These are phyloP conservation scores for Eilema sororculum DNA, from an alignment of 2,888 invertebrate species.

Conservation along the genomic window DNA sequence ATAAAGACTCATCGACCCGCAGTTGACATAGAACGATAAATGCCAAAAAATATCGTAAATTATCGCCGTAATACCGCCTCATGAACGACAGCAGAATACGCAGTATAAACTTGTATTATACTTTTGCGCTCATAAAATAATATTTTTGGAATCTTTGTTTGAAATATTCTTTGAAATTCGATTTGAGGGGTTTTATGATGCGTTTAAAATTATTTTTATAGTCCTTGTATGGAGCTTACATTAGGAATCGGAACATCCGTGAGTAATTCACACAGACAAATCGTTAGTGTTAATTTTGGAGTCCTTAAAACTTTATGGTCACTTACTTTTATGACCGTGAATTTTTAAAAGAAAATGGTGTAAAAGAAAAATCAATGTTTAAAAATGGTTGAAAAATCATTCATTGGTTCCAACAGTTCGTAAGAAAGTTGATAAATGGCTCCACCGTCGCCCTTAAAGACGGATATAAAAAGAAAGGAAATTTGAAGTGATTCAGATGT, in stretches of 20 bases:
- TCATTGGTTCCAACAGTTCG: too few species aligned
- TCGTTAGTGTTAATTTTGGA: slow-evolving; percentile 44
- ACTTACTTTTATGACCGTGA: slow-evolving; percentile 19
- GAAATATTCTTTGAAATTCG: slow-evolving; percentile 60
- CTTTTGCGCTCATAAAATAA: slow-evolving; percentile 69
- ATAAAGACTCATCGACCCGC: slow-evolving; percentile 71
- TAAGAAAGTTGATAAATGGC: too few species aligned
- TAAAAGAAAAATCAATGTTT: too few species aligned
- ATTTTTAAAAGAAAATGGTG: slow-evolving; percentile 11
- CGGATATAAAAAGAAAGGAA: too few species aligned
- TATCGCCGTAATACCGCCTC: slow-evolving; percentile 69
- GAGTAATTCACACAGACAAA: slow-evolving; percentile 30
- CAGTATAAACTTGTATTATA: slow-evolving; percentile 69
- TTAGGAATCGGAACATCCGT: slow-evolving; percentile 45
- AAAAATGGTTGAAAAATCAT: too few species aligned
- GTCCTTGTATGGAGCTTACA: slow-evolving; percentile 36
- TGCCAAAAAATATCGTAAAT: slow-evolving; percentile 77
- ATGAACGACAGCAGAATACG: slow-evolving; percentile 74
- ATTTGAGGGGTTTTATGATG: slow-evolving; percentile 48
- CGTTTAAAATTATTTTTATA: slow-evolving; percentile 61
- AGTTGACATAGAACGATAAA: slow-evolving; percentile 80
- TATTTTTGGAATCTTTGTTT: slow-evolving; percentile 70
- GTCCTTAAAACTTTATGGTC: slow-evolving; percentile 22
- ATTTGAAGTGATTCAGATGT: too few species aligned
- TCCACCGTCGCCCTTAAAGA: too few species aligned